phyloP scores from a whole-genome alignment of 2,113 vertebrate genomes.

The Aphyosemion australe region DNA sequence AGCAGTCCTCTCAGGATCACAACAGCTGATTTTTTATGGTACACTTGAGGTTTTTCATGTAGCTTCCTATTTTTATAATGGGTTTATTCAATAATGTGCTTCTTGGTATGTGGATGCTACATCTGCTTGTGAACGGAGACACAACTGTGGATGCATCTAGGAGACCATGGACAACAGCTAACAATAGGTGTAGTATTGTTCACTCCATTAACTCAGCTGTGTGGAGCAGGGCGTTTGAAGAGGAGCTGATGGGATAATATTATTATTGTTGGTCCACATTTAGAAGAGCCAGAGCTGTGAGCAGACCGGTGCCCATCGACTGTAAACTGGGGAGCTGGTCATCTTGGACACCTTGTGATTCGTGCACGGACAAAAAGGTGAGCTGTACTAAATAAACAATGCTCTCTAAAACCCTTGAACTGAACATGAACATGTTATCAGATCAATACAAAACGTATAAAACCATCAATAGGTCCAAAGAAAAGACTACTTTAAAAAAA shows the following conservation, averaged over 20 bases:
- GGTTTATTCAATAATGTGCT: slow-evolving; percentile 21
- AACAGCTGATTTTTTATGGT: slow-evolving; percentile 3
- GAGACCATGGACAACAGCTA: slow-evolving; percentile 28
- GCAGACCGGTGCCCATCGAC: slow-evolving; percentile 67
- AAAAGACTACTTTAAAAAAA: no score
- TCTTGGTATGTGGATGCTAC: slow-evolving; percentile 36
- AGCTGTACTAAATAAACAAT: not conserved
- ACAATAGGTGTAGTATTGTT: slow-evolving; percentile 52
- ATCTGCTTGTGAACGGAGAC: slow-evolving; percentile 20
- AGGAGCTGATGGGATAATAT: not conserved
- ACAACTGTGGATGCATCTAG: slow-evolving; percentile 17
- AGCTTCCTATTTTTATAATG: slow-evolving; percentile 44
- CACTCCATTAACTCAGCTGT: not conserved
- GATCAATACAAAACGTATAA: not conserved
- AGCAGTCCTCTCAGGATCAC: slow-evolving; percentile 12
- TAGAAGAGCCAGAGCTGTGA: slow-evolving; percentile 59
- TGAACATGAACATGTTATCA: no score
- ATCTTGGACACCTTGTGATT: slow-evolving; percentile 86
- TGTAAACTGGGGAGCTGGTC: slow-evolving; percentile 87
- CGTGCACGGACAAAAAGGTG: slow-evolving; percentile 87
- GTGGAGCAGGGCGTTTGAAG: not conserved
- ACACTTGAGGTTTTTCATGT: slow-evolving; percentile 7
- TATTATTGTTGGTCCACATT: not conserved
- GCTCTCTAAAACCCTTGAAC: not conserved
- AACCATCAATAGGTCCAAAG: not conserved